A percentile compares a stretch with the other conserved stretches of the same genome.
phyloP scores from a whole-genome alignment of 2,888 invertebrate genomes.

The Heliconius charithonia region DNA sequence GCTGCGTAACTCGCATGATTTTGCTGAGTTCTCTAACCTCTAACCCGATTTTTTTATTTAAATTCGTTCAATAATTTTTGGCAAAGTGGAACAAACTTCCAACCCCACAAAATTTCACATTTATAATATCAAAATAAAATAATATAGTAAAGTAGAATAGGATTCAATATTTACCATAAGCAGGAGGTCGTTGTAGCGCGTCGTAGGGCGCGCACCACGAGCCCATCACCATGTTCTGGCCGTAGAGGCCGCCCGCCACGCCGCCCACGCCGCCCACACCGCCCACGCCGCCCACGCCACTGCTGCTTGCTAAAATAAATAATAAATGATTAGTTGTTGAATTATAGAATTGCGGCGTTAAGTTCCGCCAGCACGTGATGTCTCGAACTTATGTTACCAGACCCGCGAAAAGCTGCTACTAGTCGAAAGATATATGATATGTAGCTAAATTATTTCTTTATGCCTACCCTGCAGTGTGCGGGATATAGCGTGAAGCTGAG shows the following conservation, averaged over 20 bases:
- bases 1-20: no score
- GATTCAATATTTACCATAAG: conserved; percentile 85
- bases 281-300: conserved; percentile 49
- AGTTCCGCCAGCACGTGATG: not conserved
- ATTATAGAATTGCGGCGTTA: not conserved
- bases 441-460: no score
- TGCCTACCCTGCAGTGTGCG: no score
- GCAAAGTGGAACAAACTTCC: no score
- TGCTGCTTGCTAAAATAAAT: conserved; percentile 53
- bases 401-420: no score
- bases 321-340: not conserved
- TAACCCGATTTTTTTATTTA: no score
- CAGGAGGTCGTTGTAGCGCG: conserved; percentile 91
- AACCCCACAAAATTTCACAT: no score
- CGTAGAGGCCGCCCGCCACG: conserved; percentile 87
- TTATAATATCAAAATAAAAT: not conserved
- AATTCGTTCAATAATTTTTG: no score
- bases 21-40: no score
- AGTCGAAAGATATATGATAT: not conserved
- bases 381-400: no score
- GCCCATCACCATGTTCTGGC: conserved; percentile 90
- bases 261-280: conserved; percentile 66
- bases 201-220: conserved; percentile 91
- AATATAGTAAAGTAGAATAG: no score
- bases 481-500: not conserved